Conservation (phyloP, 1,140 invertebrate genomes). For the Acromyrmex echinatior region DNA sequence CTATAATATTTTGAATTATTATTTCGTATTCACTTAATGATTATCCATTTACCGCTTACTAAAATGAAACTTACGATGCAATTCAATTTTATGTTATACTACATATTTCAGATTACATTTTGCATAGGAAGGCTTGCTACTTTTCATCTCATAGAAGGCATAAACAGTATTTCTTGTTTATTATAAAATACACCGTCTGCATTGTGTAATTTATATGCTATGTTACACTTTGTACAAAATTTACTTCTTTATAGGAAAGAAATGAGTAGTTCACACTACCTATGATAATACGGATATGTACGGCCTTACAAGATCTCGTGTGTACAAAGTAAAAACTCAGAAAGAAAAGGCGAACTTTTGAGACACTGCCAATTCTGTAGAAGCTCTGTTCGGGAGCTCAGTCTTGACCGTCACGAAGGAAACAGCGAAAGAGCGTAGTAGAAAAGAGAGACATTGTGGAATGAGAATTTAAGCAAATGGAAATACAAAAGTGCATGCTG, state of each 20-base stretch:
- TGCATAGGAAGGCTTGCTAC: constrained; percentile 12
- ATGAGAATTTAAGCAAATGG: constrained; percentile 76
- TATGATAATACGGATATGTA: constrained; percentile 30
- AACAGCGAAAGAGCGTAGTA: constrained; percentile 16
- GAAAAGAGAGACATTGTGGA: constrained; percentile 45
- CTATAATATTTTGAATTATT: constrained; percentile 7
- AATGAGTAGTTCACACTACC: not conserved
- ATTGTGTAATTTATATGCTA: constrained; percentile 17
- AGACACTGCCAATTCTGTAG: constrained; percentile 78
- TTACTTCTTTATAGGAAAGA: constrained; percentile 24
- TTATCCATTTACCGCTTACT: not conserved
- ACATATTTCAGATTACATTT: not conserved
- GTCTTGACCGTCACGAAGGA: constrained; percentile 33
- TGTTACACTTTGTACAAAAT: not conserved
- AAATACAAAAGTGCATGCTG: constrained; percentile 59
- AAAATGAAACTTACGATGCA: constrained; percentile 11
- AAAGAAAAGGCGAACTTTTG: constrained; percentile 69
- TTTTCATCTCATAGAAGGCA: constrained; percentile 22
- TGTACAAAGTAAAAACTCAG: constrained; percentile 38
- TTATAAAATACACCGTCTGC: not conserved
- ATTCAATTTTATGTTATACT: constrained; percentile 28
- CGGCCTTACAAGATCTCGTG: constrained; percentile 5
- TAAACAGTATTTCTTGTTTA: constrained; percentile 17
- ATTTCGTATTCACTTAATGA: not conserved
- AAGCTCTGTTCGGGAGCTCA: constrained; percentile 62